Evolutionary conservation across 2,888 invertebrate genomes (phyloP), one percentile per base, ranked within the genome.

Genomic region (Ochlodes sylvanus): DNA sequence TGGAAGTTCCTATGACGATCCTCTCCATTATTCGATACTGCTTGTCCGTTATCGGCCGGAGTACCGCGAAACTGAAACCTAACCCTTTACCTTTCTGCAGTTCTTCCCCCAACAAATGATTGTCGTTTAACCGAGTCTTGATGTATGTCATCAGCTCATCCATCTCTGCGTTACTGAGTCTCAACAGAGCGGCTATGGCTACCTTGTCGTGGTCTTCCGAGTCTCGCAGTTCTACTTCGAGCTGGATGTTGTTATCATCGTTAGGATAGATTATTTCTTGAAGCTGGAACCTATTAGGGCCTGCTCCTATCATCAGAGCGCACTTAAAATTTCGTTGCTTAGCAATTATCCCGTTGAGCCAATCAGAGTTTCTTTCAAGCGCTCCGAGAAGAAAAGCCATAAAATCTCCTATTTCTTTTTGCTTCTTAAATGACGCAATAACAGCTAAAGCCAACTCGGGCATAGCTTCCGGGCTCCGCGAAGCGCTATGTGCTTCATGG

Each of bases 171-270:
- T 83, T 90, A 10, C 68, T 78, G 4, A 92, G 77, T 71, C 83
- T 87, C 3, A 91, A 71, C 9, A 91, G 73, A 17, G 90, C 92
- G 2, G 90, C 89, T 12, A 92, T 81, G 3, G 90, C 91, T 10
- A 92, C 78, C 78, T 92, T 92, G 70, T 92, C 91, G 58, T 74
- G 72, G 68, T 92, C 92, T 71, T 91, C 92, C 0, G 88, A 89
- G 9, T 92, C 88, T 70, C 80, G 85, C 7, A 87, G 76, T 72
- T 92, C 91, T 1, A 92, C 85, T 80, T 92, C 88, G 0, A 92
- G 77, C 69, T 85, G 87, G n/a, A 90, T 73, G 61, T 86, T 81
- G 15, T 84, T 80, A 14, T 79, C 77, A 42, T 17, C 68, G n/a
- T 81, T 75, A 0, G 92, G 92, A 71, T 92, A 92, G 66, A 92